phyloP scores from a whole-genome alignment of 2,113 vertebrate genomes.

The Salvator merianae region DNA sequence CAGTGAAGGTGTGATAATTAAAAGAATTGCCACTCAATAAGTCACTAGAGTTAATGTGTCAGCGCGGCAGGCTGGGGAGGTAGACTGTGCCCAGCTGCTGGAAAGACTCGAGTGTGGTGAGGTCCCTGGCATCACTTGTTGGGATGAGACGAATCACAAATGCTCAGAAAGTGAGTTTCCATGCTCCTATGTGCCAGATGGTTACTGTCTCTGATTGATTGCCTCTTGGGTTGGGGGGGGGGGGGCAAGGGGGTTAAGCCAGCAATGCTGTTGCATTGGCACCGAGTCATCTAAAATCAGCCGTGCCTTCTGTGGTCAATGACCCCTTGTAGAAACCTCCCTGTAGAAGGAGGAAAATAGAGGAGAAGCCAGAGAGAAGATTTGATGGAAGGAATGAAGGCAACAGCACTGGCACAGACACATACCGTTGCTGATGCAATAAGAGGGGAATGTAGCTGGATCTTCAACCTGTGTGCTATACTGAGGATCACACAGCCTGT shows the following conservation, averaged over 20 bases:
- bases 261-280: conserved; percentile 68
- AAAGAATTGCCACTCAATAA: conserved; percentile 76
- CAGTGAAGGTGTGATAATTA: conserved; percentile 77
- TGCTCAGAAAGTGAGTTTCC: conserved; percentile 69
- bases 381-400: not conserved
- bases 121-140: conserved; percentile 70
- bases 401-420: accelerated
- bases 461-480: conserved; percentile 48
- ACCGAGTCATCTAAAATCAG: conserved; percentile 38
- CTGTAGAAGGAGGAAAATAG: accelerated
- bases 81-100: conserved; percentile 72
- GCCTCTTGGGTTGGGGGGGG: conserved; percentile 69
- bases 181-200: conserved; percentile 76
- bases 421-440: not conserved
- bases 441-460: conserved; percentile 37
- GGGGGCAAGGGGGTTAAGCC: conserved; percentile 65
- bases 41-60: conserved; percentile 71
- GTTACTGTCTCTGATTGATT: conserved; percentile 79
- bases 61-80: conserved; percentile 64
- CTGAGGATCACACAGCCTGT: conserved; percentile 13
- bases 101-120: conserved; percentile 48
- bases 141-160: conserved; percentile 78
- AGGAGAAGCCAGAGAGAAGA: not conserved
- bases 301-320: conserved; percentile 64
- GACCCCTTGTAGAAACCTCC: conserved; percentile 24